These are phyloP conservation scores for Amaurobius ferox DNA, from an alignment of 2,888 invertebrate genomes.

Conservation along the genomic window DNA sequence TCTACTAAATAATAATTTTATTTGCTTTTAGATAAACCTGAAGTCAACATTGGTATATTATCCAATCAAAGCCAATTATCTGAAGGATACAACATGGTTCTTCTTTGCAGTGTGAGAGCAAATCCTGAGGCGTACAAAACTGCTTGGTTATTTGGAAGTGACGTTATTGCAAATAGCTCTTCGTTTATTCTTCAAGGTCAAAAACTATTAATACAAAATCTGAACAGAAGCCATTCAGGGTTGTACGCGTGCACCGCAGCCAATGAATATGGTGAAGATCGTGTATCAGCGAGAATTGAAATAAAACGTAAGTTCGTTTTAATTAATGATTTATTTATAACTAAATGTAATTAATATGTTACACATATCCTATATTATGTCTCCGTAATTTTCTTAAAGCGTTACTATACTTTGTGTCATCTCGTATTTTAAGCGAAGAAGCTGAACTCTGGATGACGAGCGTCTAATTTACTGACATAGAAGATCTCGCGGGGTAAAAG, in stretches of 20 bases:
- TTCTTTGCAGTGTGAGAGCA: slow-evolving; percentile 24
- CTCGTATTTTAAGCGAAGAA: no score
- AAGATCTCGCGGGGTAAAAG: no score
- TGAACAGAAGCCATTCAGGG: slow-evolving; percentile 23
- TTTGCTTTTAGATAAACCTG: slow-evolving; percentile 34
- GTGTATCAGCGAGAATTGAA: slow-evolving; percentile 1
- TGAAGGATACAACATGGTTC: slow-evolving; percentile 2
- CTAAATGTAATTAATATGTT: no score
- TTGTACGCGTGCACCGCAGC: slow-evolving; percentile 22
- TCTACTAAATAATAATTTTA: neutral
- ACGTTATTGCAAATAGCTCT: neutral
- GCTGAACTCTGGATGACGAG: no score
- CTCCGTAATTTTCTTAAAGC: no score
- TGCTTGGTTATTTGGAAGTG: slow-evolving; percentile 26
- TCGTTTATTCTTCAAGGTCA: neutral
- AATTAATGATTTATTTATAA: no score
- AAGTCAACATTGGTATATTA: neutral
- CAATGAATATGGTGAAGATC: slow-evolving; percentile 28
- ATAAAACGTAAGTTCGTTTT: slow-evolving; percentile 52
- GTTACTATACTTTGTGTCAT: no score
- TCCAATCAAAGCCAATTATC: neutral
- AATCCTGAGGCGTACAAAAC: slow-evolving; percentile 25
- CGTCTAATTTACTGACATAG: no score
- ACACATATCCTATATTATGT: no score
- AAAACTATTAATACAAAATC: neutral